These are phyloP conservation scores for Chorisops tibialis DNA, from an alignment of 2,888 invertebrate species.

Conservation along the genomic window DNA sequence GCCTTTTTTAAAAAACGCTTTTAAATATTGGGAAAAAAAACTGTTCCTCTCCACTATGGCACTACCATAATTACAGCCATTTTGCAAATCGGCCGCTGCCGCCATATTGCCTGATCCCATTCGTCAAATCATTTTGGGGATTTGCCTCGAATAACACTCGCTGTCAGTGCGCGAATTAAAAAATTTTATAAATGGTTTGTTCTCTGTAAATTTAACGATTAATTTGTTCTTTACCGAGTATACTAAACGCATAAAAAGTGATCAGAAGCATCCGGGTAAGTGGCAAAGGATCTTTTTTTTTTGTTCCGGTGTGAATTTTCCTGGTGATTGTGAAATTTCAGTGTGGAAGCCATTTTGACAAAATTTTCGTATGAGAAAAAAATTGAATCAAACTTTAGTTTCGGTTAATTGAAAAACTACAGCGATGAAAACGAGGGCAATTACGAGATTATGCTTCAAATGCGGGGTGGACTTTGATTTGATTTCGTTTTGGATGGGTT, in stretches of 20 bases:
- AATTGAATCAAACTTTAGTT: no score
- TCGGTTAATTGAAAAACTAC: no score
- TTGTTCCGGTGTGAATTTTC: no score
- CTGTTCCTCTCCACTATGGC: background rate
- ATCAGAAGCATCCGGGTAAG: constrained; percentile 35
- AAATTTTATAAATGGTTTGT: constrained; percentile 23
- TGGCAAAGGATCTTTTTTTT: background rate
- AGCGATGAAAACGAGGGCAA: no score
- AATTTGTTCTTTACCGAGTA: constrained; percentile 25
- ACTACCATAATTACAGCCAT: background rate
- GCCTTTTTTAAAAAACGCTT: no score
- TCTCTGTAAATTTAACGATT: constrained; percentile 24
- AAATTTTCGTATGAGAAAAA: no score
- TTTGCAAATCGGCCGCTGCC: background rate
- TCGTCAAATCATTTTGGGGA: background rate
- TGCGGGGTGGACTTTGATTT: no score
- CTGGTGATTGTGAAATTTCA: no score
- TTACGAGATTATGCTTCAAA: no score
- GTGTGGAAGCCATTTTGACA: no score
- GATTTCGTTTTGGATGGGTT: no score
- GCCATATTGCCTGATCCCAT: background rate
- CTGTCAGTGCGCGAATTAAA: constrained; percentile 23
- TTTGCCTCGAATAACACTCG: constrained; percentile 1
- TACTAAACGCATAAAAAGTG: constrained; percentile 19
- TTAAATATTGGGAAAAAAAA: no score